Evolutionary conservation across 2,888 invertebrate genomes (phyloP), one percentile per base, ranked within the genome.

Genomic region (Azorinus chamasolen): DNA sequence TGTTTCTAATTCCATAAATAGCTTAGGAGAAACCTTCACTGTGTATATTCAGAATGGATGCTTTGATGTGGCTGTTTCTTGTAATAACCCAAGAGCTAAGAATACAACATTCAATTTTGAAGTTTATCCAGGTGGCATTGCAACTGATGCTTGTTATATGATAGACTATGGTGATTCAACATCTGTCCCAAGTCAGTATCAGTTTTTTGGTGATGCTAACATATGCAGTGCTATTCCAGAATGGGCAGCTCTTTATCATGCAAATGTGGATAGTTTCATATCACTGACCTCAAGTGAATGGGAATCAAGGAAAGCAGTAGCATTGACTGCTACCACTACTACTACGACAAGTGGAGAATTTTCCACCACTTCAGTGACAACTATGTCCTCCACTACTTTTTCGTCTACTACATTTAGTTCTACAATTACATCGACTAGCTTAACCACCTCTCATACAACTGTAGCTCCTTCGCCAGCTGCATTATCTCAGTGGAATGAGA

Each of bases 111-210:
- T 80, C 58, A 27, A 59, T 10, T 83, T 68, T 37, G 65, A 63
- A 12, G 54, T 85, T 25, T 66, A 73, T 32, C 79, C 78, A 20
- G 85, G 85, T 1, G 69, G 61, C 12, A 70, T 83, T 48, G 85
- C 79, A 3, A 75, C 82, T 25, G 80, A 85, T 59, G 82, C 69
- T 6, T 85, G 85, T 48, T 85, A 85, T 50, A 64, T 78, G 57
- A 68, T 85, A 25, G 79, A 83, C 46, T 80, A 79, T 62, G 61
- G 46, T 10, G 78, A 78, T 43, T 58, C 70, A 5, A 70, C 66
- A 10, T 65, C 75, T 10, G 27, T 57, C 1, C 79, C 78, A 2
- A 57, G 74, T 58, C 66, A 64, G 14, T 83, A 76, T 27, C 62
- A 72, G 50, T 79, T 83, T 53, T 72, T 83, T 51, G 83, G 83